Evolutionary conservation across 2,888 invertebrate genomes (phyloP).

Genomic region (Spialia ferax): DNA sequence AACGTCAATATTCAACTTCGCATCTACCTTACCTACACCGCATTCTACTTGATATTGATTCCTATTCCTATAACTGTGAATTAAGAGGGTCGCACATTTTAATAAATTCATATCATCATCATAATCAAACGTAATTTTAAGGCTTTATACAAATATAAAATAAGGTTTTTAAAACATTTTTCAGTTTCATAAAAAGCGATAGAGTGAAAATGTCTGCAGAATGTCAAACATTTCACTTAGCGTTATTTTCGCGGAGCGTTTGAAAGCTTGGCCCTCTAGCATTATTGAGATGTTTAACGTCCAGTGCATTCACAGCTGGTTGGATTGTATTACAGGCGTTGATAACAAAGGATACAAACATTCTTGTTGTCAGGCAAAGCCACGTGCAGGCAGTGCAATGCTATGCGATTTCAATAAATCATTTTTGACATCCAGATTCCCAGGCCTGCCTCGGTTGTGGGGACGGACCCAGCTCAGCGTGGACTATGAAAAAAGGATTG

Average conservation of each 20-base stretch:
- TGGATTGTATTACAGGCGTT: neutral
- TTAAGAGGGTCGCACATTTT: too few relatives aligned
- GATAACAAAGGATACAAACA: conserved; percentile 3
- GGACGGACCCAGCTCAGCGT: too few relatives aligned
- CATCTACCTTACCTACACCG: too few relatives aligned
- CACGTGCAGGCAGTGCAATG: neutral
- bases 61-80: too few relatives aligned
- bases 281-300: conserved; percentile 12
- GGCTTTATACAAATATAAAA: neutral
- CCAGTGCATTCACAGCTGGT: conserved; percentile 11
- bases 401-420: neutral
- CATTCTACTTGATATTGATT: too few relatives aligned
- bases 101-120: too few relatives aligned
- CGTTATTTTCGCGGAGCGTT: conserved; percentile 5
- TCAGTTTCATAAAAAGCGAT: conserved; percentile 4
- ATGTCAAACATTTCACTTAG: conserved; percentile 6
- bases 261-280: conserved; percentile 4
- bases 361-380: neutral
- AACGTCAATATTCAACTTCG: too few relatives aligned
- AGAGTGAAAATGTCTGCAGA: neutral
- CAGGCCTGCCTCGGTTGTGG: too few relatives aligned
- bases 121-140: too few relatives aligned
- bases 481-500: too few relatives aligned
- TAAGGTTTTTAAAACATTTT: neutral
- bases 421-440: too few relatives aligned